phyloP scores from a whole-genome alignment of 2,888 invertebrate species.

The Torymus aiolomorphi region DNA sequence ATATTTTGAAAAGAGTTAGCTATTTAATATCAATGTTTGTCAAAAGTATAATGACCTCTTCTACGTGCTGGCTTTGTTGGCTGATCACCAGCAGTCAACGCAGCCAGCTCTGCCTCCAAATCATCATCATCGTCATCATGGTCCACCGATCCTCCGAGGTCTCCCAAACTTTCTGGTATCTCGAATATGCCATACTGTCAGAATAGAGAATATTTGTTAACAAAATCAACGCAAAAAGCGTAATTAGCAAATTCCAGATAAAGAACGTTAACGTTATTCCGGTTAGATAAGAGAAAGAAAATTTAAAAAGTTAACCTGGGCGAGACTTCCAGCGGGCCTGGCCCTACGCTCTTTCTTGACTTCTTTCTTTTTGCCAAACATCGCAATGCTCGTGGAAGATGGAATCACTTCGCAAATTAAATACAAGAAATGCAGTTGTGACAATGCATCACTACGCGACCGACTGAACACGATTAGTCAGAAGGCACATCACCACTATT shows the following conservation, averaged over 20 bases:
- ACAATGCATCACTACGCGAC: conserved; percentile 27
- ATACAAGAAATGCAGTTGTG: background rate
- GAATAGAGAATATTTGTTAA: background rate
- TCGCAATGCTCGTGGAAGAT: conserved; percentile 53
- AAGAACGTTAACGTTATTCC: background rate
- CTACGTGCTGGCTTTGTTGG: conserved; percentile 62
- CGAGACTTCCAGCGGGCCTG: conserved; percentile 67
- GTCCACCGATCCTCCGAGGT: conserved; percentile 78
- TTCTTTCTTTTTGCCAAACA: conserved; percentile 72
- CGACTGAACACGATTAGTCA: conserved; percentile 35
- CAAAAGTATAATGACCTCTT: conserved; percentile 65
- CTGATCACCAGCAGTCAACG: conserved; percentile 78
- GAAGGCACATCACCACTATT: conserved; percentile 37
- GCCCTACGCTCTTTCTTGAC: conserved; percentile 60
- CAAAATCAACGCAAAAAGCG: too few species aligned
- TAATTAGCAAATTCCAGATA: background rate
- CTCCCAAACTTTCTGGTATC: conserved; percentile 81
- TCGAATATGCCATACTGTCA: conserved; percentile 86
- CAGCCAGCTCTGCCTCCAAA: conserved; percentile 90
- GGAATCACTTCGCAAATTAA: background rate
- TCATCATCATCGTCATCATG: conserved; percentile 82
- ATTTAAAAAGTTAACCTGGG: conserved; percentile 65
- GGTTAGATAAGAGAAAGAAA: conserved; percentile 21
- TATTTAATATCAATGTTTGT: too few species aligned
- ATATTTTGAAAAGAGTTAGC: too few species aligned